Base-by-base conservation (phyloP, 1,140 invertebrate species). In the Bathynomus jamesi region DNA sequence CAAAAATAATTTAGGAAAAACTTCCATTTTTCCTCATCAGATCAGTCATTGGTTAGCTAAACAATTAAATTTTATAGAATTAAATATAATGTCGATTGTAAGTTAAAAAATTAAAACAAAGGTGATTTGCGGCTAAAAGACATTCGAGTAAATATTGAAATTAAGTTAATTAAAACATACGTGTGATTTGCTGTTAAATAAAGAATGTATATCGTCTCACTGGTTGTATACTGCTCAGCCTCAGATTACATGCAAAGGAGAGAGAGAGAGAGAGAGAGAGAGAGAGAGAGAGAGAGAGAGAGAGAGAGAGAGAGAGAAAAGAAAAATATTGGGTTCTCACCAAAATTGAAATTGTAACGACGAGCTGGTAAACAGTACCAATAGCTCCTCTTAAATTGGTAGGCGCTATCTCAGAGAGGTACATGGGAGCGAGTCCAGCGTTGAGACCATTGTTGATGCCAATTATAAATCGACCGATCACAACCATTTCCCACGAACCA, bases 341-440 rank as follows among this genome's bases (percentile, higher is more conserved):
- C 68, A 95, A 82, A 70, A 95, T 95, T 0, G 91, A 90, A 61
- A 95, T 91, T 0, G 92, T 94, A 69, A 95, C 89, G n/a, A 93
- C 88, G 7, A 96, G 80, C 79, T 96, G 94, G 80, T 94, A 93
- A 0, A 93, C 89, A 2, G 91, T 92, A 2, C 94, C 94, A 25
- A 93, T 86, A 25, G 91, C 91, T 65, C 93, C 93, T 70, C 92
- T 82, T 0, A 94, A 81, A 75, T 90, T 88, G 0, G 87, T 83
- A 0, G 93, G 93, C 0, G 93, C 91, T 79, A 96, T 92, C 83
- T 96, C 93, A 0, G 89, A 86, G 10, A 96, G 80, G 78, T 95
- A 96, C 89, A 95, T 91, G 0, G 93, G 92, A 0, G 89, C 88
- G 0, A 95, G 78, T 11, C 92, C 92, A n/a, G 91, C 91, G 79